phyloP scores from a whole-genome alignment of 2,797 vertebrate genomes.

The Acanthis flammea region DNA sequence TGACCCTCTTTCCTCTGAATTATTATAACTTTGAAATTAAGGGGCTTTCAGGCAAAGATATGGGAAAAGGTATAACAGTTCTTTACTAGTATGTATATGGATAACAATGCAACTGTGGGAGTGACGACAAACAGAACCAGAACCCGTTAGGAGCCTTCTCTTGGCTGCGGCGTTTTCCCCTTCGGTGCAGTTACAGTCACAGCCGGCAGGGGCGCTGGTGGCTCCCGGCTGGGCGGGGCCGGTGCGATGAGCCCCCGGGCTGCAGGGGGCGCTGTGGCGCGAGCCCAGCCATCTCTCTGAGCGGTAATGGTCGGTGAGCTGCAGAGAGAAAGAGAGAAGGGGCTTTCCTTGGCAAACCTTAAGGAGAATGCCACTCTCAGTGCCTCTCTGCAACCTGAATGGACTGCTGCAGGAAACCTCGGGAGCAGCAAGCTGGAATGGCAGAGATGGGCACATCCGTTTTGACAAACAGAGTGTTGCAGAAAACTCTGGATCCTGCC shows the following conservation, averaged over 20 bases:
- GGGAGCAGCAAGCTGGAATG: background rate
- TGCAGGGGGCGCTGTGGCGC: background rate
- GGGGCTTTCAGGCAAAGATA: background rate
- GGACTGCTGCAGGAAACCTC: background rate
- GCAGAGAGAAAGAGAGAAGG: too few species aligned
- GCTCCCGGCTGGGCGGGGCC: rapidly evolving
- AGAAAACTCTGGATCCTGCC: background rate
- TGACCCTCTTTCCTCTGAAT: background rate
- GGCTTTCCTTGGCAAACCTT: background rate
- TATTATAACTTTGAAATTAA: background rate
- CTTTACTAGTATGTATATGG: background rate
- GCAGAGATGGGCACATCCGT: rapidly evolving
- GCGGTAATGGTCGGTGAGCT: background rate
- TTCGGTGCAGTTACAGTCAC: rapidly evolving
- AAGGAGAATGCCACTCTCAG: rapidly evolving
- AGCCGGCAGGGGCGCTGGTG: background rate
- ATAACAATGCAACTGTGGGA: background rate
- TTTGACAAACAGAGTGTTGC: background rate
- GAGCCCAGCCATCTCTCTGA: rapidly evolving
- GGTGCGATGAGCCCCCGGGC: rapidly evolving
- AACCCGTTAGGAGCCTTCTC: rapidly evolving
- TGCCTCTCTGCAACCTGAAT: rapidly evolving
- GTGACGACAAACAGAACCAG: too few species aligned
- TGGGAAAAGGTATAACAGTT: background rate
- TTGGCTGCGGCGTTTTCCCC: rapidly evolving